phyloP scores from a whole-genome alignment of 1,140 invertebrate species.

The Coptotermes formosanus region DNA sequence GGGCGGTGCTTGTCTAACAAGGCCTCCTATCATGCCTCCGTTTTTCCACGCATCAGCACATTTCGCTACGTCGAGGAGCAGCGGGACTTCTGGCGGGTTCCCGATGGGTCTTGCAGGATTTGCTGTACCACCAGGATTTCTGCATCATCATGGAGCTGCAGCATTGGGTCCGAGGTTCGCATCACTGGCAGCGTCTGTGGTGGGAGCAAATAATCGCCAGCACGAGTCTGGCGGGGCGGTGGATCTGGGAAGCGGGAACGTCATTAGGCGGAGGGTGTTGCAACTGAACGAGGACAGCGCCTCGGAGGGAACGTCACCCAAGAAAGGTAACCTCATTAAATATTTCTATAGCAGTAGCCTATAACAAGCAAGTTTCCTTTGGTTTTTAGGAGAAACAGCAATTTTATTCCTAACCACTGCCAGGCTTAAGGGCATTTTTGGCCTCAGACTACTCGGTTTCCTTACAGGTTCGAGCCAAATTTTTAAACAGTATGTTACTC shows the following conservation, averaged over 20 bases:
- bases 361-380: not conserved
- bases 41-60: constrained; percentile 29
- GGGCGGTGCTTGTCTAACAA: not conserved
- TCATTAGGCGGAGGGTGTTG: constrained; percentile 10
- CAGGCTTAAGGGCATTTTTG: no score
- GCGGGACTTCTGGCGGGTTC: not conserved
- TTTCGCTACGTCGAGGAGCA: not conserved
- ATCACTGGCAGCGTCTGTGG: not conserved
- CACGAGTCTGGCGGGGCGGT: constrained; percentile 6
- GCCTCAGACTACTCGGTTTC: no score
- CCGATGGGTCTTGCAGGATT: constrained; percentile 27
- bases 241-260: not conserved
- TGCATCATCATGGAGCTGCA: constrained; percentile 19
- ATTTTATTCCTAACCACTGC: no score
- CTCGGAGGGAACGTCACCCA: constrained; percentile 35
- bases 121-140: constrained; percentile 11
- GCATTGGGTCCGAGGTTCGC: constrained; percentile 16
- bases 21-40: constrained; percentile 23
- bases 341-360: not conserved
- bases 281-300: constrained; percentile 36
- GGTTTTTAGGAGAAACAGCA: no score
- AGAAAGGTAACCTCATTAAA: constrained; percentile 36
- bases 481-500: no score
- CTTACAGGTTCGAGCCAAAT: no score
- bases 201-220: constrained; percentile 13